Evolutionary conservation across 1,140 invertebrate genomes (phyloP), one percentile per base, ranked within the genome.

Genomic region (Coptotermes formosanus): DNA sequence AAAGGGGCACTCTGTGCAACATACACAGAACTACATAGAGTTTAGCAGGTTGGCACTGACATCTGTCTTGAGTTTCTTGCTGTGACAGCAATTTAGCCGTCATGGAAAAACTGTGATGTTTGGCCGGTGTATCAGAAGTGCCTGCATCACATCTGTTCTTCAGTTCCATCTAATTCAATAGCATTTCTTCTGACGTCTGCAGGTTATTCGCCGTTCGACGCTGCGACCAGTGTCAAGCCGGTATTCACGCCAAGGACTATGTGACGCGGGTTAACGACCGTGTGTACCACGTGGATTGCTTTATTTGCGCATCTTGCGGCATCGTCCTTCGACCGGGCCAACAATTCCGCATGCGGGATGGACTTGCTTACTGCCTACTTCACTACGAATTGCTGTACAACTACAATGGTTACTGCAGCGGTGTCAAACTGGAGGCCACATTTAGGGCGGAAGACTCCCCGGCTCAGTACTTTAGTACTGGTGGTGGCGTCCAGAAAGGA

Each of bases 241-340:
- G 95, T 0, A 96, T 99, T 89, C 95, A 95, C 23, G 95, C 97
- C n/a, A 95, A 95, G 88, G 97, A 98, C 92, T 92, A 98, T 89
- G 97, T 98, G 89, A 98, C 98, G 97, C 91, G 97, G 87, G 97
- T 97, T 0, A 91, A 96, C 48, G 96, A 97, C 88, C 93, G 96
- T 88, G 97, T 98, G 82, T 99, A 97, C 91, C 97, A 99, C 91
- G 92, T 98, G 83, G 94, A 95, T 87, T 99, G 97, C 92, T 99
- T 99, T 92, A 95, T 95, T 4, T 99, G 97, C 90, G 94, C 95
- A 32, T 94, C 96, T 84, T 98, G 98, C 91, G 95, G 96, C 85
- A 93, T 93, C 23, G 93, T 94, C 44, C 91, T 96, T 64, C 94
- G 95, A 87, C 96, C 96, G 90, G 95, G 98, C 48, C 97, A 98